Evolutionary conservation across 2,113 vertebrate genomes (phyloP).

Genomic region (Choloepus hoffmanni): DNA sequence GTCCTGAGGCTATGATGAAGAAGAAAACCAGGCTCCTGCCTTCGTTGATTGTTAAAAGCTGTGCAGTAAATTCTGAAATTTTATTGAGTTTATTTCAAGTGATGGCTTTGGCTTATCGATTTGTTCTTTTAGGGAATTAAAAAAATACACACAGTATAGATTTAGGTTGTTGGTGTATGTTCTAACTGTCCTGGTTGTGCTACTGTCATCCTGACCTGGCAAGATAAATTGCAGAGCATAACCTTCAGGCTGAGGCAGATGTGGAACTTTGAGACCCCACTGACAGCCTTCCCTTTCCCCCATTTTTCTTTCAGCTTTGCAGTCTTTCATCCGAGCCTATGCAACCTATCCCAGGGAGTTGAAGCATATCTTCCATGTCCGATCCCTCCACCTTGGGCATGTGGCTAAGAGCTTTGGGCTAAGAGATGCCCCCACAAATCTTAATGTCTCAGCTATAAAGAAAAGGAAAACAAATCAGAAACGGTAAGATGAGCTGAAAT

Average conservation of each 20-base stretch:
- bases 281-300: neutral
- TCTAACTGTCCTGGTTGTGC: neutral
- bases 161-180: accelerated
- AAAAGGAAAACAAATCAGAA: slow-evolving; percentile 78
- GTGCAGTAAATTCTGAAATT: neutral
- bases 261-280: accelerated
- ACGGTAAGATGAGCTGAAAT: slow-evolving; percentile 79
- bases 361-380: slow-evolving; percentile 96
- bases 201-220: neutral
- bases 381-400: slow-evolving; percentile 92
- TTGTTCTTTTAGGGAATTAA: neutral
- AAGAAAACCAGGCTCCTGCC: neutral
- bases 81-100: neutral
- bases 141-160: neutral
- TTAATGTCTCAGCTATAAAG: slow-evolving; percentile 76
- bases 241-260: accelerated
- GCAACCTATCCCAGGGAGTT: slow-evolving; percentile 92
- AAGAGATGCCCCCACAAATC: slow-evolving; percentile 93
- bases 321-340: slow-evolving; percentile 95
- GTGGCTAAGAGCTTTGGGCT: slow-evolving; percentile 96
- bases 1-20: too few species aligned
- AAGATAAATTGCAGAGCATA: accelerated
- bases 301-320: slow-evolving; percentile 88
- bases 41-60: neutral
- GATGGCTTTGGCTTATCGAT: neutral